Base-by-base conservation (phyloP, 2,888 invertebrate genomes). In the Phlogophora meticulosa region DNA sequence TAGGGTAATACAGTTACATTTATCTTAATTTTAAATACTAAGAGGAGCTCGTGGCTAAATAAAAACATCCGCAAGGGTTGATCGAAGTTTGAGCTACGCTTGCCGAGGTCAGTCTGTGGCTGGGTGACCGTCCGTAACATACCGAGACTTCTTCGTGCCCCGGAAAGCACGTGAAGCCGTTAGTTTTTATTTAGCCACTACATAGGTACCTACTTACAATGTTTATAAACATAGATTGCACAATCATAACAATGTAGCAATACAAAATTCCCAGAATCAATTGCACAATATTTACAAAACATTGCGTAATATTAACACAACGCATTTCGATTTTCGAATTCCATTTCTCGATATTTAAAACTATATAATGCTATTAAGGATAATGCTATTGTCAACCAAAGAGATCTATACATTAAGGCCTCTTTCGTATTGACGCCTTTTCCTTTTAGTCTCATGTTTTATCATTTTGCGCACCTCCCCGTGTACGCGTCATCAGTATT, bases 281-380 rank as follows among this genome's bases (percentile, higher is more conserved):
- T 76, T 72, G 38, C 78, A 48, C 73, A 78, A 76, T 78, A 0
- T 78, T 78, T 68, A 73, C 68, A 59, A 72, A 76, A 73, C 24
- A 76, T 76, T 76, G 68, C 24, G 72, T 20, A 72, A 75, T 77
- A 40, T 0, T 34, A 2, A 20, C 13, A 15, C 55, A 40, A 15
- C 22, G 13, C 3, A 9, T 36, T 67, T 42, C 22, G 5, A 28
- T 13, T 49, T 36, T 43, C n/a, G 36, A 51, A 40, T 5, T 48
- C n/a, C 4, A 2, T 20, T 45, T 17, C 15, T 11, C 15, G 7
- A 3, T 15, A 9, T 17, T 7, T 24, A n/a, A 28, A 34, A 3
- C 10, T 38, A n/a, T 4, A n/a, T 13, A 40, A 17, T 20, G 9
- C 13, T 32, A 15, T 38, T 11, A 24, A 17, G 10, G 17, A 1